These are phyloP conservation scores for Manis crassicaudata DNA, from an alignment of 2,797 vertebrate genomes.

Conservation along the genomic window DNA sequence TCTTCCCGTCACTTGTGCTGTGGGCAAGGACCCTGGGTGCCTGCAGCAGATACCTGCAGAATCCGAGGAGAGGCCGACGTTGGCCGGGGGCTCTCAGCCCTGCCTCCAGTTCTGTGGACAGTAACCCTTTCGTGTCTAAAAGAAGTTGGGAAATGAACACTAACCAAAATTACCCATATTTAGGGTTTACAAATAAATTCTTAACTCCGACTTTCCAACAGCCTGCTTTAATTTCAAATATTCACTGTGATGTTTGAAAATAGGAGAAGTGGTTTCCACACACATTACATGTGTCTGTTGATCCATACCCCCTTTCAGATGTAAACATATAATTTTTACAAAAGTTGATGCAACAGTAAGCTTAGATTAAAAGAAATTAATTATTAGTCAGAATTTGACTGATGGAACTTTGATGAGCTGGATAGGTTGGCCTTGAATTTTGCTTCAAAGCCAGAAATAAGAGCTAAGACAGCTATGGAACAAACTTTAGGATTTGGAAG, in stretches of 20 bases:
- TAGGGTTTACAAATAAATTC: not conserved
- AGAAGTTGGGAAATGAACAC: not conserved
- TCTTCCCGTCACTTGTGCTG: not conserved
- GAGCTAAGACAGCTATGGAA: not conserved
- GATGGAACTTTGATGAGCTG: not conserved
- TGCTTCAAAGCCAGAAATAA: not conserved
- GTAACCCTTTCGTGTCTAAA: not conserved
- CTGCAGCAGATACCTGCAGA: not conserved
- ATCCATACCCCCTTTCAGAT: not conserved
- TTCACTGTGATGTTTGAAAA: conserved; percentile 40
- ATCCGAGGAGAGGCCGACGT: too few relatives aligned
- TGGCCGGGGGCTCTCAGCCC: not conserved
- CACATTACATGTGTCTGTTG: not conserved
- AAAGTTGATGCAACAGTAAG: not conserved
- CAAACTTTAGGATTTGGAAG: not conserved
- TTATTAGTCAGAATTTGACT: not conserved
- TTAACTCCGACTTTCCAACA: not conserved
- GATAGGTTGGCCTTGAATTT: not conserved
- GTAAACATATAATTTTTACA: conserved; percentile 35
- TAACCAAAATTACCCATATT: not conserved
- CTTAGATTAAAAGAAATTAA: not conserved
- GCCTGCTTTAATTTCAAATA: conserved; percentile 9
- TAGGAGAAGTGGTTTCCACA: conserved; percentile 35
- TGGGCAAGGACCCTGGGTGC: not conserved
- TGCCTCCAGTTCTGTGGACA: not conserved